Base-by-base conservation (phyloP, 2,113 vertebrate genomes). In the Numida meleagris region DNA sequence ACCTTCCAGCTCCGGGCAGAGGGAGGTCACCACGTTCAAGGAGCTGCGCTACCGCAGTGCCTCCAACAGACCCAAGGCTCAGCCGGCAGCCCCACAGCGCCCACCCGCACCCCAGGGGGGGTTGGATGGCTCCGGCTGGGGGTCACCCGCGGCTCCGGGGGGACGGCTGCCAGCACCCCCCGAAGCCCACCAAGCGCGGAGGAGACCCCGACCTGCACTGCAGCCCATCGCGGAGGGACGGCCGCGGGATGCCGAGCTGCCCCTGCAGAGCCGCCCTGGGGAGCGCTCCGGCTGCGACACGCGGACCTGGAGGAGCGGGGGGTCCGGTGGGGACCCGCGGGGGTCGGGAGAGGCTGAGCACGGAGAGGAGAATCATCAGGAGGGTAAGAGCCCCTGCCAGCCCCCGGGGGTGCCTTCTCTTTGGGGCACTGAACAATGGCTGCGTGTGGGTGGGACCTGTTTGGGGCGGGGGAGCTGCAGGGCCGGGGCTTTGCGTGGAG, bases 1-100 rank as follows among this genome's bases (percentile, higher is more conserved):
- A 20, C 94, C 93, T 33, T 83, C 38, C 38, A 5, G 92, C 38
- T 29, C 89, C 78, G 45, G 55, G 15, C 97, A 97, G 34, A 97
- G 98, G 42, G 99, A 98, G 79, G 97, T 99, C 91, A 99, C 98
- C 27, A 99, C 99, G 2, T 99, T 99, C 96, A 99, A 99, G 96
- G 99, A 99, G 95, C 96, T 99, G 80, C 98, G 99, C 25, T 97
- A 98, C 93, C 98, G 98, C 50, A 98, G 74, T 6, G 71, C 70
- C 5, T 68, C 87, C 81, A 97, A 89, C 95, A 98, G 98, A 93
- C 97, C 96, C 91, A 90, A 74, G 79, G 95, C 88, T 21, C 98
- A 79, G 61, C 19, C 3, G 2, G 55, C 1, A 15, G 46, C 66
- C 5, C 1, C 51, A 12, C 92, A 25, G 83, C 46, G 5, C 1